Base-by-base conservation (phyloP, 2,113 vertebrate genomes). In the Melanocharis versteri region DNA sequence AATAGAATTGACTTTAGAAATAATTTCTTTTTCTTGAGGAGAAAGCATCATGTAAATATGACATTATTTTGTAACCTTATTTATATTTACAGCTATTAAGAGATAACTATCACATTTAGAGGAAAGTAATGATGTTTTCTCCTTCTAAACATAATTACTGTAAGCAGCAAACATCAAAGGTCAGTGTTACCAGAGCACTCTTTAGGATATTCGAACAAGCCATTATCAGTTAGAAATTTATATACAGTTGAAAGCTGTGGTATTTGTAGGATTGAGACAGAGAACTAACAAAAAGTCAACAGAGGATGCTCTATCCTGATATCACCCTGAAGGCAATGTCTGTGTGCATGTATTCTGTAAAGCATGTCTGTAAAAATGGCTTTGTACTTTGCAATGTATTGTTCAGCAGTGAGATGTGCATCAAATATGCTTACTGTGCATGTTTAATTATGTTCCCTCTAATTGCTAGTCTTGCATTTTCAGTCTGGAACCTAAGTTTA, bases 391-490 rank as follows among this genome's bases (percentile, higher is more conserved):
- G 35, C 35, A 44, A 11, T 27, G 42, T 33, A 27, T 47, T 92
- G 86, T 89, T 93, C 8, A 15, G 44, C 75, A 57, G 68, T 54
- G 83, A 80, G 85, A 80, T 86, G 22, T 72, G 40, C 48, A 87
- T 83, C 64, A 66, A 75, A 94, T 75, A n/a, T 1, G 27, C 91
- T 83, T 93, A 66, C 47, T 86, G 31, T 90, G 62, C 72, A 78
- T 66, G 42, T 92, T 93, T 73, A 72, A 88, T 93, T 94, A 72
- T 94, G 40, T 94, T 90, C 62, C 16, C 20, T 86, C 53, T 77
- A 39, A 69, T 87, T 84, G 89, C 86, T 90, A 75, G 71, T 37
- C 33, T 95, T 97, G 80, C 76, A 33, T 93, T 96, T 95, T 93
- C 57, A 73, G 23, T 56, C 62, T 88, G 54, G 42, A 83, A 65